These are phyloP conservation scores for Eupithecia insigniata DNA, from an alignment of 2,888 invertebrate genomes.

Conservation along the genomic window DNA sequence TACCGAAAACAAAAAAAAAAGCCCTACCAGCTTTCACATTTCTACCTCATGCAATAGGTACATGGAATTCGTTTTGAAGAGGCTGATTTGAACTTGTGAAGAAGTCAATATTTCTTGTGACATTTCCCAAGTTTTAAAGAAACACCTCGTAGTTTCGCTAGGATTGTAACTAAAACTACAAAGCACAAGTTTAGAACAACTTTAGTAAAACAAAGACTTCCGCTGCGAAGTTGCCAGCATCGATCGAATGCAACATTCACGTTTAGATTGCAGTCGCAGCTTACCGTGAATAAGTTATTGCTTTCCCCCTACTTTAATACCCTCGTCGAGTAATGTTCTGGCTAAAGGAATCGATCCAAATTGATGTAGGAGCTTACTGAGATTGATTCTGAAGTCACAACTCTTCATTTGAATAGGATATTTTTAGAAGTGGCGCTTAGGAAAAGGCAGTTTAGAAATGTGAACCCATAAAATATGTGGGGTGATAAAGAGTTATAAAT, in stretches of 20 bases:
- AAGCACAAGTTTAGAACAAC: background rate
- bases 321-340: slow-evolving; percentile 18
- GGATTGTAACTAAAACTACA: background rate
- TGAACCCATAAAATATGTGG: background rate
- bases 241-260: slow-evolving; percentile 37
- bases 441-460: background rate
- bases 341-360: slow-evolving; percentile 19
- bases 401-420: slow-evolving; percentile 8
- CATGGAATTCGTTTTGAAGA: background rate
- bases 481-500: background rate
- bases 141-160: background rate
- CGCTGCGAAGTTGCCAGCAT: slow-evolving; percentile 24
- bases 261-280: slow-evolving; percentile 29
- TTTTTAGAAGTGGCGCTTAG: background rate
- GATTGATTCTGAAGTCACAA: slow-evolving; percentile 9
- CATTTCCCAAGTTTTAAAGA: background rate
- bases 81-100: background rate
- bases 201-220: slow-evolving; percentile 13
- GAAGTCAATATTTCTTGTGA: background rate
- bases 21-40: background rate
- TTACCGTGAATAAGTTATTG: slow-evolving; percentile 37
- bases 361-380: slow-evolving; percentile 16
- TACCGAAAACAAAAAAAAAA: too few relatives aligned
- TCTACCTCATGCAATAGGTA: background rate
- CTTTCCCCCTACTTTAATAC: slow-evolving; percentile 32